Conservation (phyloP, 2,797 vertebrate genomes). For the Crax fasciolata region DNA sequence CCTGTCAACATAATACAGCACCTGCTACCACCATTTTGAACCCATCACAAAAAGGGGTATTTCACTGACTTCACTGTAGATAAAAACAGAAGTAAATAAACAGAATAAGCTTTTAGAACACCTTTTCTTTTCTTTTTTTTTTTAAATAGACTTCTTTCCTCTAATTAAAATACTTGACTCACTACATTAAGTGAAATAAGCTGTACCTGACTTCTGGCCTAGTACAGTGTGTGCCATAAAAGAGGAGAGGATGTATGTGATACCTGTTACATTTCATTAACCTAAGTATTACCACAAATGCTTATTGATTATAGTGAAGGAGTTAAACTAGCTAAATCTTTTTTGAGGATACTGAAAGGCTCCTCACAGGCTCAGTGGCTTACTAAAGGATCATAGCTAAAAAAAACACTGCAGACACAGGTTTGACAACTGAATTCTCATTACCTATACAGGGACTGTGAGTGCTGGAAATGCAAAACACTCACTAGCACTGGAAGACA, state of each 20-base stretch:
- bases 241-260: not conserved
- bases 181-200: not conserved
- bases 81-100: not conserved
- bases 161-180: not conserved
- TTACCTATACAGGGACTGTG: not conserved
- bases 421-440: constrained; percentile 24
- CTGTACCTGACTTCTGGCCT: not conserved
- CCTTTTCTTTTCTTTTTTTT: too few species aligned
- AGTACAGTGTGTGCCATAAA: not conserved
- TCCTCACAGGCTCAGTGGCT: not conserved
- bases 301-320: not conserved
- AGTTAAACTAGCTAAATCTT: not conserved
- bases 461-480: not conserved
- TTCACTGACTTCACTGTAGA: not conserved
- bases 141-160: not conserved
- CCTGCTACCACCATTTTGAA: constrained; percentile 5
- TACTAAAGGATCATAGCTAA: not conserved
- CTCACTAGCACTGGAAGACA: not conserved
- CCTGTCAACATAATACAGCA: not conserved
- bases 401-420: not conserved
- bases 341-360: constrained; percentile 12
- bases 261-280: not conserved
- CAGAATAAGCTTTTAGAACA: not conserved
- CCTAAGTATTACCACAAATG: not conserved
- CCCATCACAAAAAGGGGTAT: not conserved